These are phyloP conservation scores for Eutrigla gurnardus DNA, from an alignment of 2,797 vertebrate genomes.

Conservation along the genomic window DNA sequence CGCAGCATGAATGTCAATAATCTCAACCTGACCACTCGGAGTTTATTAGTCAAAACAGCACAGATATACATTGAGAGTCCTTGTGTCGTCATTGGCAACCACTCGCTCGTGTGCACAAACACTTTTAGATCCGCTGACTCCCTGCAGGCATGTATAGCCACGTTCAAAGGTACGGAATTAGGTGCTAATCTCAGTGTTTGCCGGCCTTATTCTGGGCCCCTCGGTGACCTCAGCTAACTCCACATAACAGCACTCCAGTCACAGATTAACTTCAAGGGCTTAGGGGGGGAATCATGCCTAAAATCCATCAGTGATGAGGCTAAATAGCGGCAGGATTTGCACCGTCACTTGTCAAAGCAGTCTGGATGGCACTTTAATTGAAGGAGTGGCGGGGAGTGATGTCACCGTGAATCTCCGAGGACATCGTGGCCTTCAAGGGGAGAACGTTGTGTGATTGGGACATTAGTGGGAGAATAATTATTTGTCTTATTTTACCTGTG, in stretches of 20 bases:
- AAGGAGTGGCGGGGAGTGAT: conserved; percentile 34
- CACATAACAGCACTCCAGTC: conserved; percentile 44
- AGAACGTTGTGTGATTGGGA: conserved; percentile 22
- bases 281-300: conserved; percentile 15
- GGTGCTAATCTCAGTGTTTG: conserved; percentile 70
- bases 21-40: conserved; percentile 9
- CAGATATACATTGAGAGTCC: conserved; percentile 33
- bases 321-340: conserved; percentile 40
- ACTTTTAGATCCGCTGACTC: conserved; percentile 20
- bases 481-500: conserved; percentile 16
- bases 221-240: conserved; percentile 43
- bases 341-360: conserved; percentile 21
- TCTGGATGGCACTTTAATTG: conserved; percentile 32
- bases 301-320: conserved; percentile 33
- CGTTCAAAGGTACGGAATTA: conserved; percentile 62
- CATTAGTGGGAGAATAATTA: neutral
- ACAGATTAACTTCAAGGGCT: conserved; percentile 66
- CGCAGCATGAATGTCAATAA: conserved; percentile 26
- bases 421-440: neutral
- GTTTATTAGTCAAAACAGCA: conserved; percentile 31
- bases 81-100: conserved; percentile 18
- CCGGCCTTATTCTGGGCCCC: conserved; percentile 69
- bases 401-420: neutral
- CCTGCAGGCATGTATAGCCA: conserved; percentile 37
- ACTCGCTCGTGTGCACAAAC: neutral